Evolutionary conservation across 2,797 vertebrate species (phyloP).

Genomic region (Discoglossus pictus): DNA sequence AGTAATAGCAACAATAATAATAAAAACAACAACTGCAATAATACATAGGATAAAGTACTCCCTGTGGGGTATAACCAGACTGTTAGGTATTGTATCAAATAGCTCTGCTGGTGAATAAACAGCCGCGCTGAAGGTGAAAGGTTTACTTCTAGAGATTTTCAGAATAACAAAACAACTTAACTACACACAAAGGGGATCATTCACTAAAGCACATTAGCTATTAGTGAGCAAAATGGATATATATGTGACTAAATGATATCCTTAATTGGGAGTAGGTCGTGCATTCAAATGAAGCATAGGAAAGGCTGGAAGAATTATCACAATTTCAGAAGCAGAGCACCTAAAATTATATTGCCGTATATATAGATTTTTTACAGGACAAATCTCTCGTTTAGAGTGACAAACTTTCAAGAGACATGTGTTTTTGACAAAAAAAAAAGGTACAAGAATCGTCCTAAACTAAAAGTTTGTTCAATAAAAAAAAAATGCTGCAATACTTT

Average conservation of each 20-base stretch:
- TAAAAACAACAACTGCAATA: conserved; percentile 48
- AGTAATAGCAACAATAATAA: conserved; percentile 46
- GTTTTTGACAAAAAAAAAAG: too few species aligned
- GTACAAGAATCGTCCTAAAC: too few species aligned
- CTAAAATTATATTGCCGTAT: too few species aligned
- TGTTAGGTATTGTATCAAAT: conserved; percentile 41
- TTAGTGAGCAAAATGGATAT: conserved; percentile 14
- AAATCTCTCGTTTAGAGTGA: too few species aligned
- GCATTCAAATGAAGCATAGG: background rate
- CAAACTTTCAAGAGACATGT: too few species aligned
- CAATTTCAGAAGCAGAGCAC: too few species aligned
- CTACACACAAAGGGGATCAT: conserved; percentile 30
- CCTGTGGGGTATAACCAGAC: conserved; percentile 38
- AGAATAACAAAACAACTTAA: conserved; percentile 39
- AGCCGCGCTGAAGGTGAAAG: conserved; percentile 36
- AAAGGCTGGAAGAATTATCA: too few species aligned
- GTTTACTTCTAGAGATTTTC: conserved; percentile 30
- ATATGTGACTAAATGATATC: conserved; percentile 16
- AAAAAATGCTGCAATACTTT: too few species aligned
- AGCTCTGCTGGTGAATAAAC: conserved; percentile 36
- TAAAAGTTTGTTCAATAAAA: too few species aligned
- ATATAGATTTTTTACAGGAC: too few species aligned
- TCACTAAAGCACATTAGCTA: conserved; percentile 15
- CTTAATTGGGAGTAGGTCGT: conserved; percentile 18
- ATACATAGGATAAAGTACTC: conserved; percentile 46